Evolutionary conservation across 1,140 invertebrate species (phyloP), one percentile per base, ranked within the genome.

Genomic region (Ceratina japonica): DNA sequence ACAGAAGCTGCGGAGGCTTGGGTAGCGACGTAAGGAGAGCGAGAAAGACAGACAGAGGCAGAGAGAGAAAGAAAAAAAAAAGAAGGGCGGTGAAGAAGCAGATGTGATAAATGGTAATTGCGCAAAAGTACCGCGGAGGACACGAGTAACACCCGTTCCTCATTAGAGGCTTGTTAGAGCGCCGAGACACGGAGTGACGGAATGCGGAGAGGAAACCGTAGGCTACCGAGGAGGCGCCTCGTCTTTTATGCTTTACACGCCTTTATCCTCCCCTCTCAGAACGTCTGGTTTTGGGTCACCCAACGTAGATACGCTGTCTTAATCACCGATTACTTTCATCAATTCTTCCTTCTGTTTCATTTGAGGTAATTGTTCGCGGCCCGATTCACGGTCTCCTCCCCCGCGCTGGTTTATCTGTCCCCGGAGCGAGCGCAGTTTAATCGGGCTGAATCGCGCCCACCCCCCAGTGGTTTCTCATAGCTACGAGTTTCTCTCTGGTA

Each of bases 131-230:
- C 84, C 84, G 84, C 85, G 82, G 79, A 85, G 82, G 85, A 89
- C 83, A 87, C 82, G 86, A 87, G 78, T 87, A 85, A 90, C 90
- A 91, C 86, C 89, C 88, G 90, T 90, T 90, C 86, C 89, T 91
- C 90, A 91, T 92, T 92, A 91, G 86, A 88, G 86, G 87, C 90
- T 92, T 90, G 89, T 91, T 90, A 90, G 75, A 78, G 80, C 79
- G 84, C 85, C 84, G 79, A 86, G 76, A 79, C 86, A 83, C 72
- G 80, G 80, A 87, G 84, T 87, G 87, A 89, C 89, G 89, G 85
- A 91, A 91, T 89, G 87, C 83, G 84, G n/a, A 62, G 75, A 69
- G 71, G 51, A 64, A 79, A 68, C 52, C 72, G n/a, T 66, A 66
- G 75, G 49, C 82, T 84, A 86, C 81, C 86, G 80, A 88, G 87